Evolutionary conservation across 2,888 invertebrate genomes (phyloP).

Genomic region (Brachynemurus nebulosus): DNA sequence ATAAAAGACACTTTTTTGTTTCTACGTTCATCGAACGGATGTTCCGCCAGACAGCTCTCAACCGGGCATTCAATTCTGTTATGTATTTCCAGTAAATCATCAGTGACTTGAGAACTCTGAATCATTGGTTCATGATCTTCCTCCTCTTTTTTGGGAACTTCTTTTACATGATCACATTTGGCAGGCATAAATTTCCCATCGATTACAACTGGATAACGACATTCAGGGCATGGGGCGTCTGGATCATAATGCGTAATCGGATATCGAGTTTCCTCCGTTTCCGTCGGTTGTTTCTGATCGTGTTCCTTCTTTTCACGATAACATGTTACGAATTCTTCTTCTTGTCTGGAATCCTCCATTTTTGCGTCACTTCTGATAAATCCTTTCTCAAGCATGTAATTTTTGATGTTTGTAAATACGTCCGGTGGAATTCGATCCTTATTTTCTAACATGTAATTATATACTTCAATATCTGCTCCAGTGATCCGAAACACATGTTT

Average conservation of each 20-base stretch:
- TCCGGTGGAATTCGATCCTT: constrained; percentile 54
- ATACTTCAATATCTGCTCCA: constrained; percentile 64
- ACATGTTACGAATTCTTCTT: background rate
- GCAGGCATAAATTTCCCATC: background rate
- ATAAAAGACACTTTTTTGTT: too few relatives aligned
- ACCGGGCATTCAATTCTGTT: too few relatives aligned
- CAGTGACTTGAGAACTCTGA: too few relatives aligned
- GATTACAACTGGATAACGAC: background rate
- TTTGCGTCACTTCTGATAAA: constrained; percentile 44
- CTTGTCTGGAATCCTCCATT: constrained; percentile 21
- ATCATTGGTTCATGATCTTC: too few relatives aligned
- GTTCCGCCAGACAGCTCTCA: too few relatives aligned
- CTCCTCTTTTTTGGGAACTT: too few relatives aligned
- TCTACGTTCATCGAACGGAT: too few relatives aligned
- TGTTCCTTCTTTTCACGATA: too few relatives aligned
- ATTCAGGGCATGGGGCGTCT: background rate
- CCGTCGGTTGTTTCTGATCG: background rate
- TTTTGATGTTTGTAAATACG: constrained; percentile 49
- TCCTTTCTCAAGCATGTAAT: constrained; percentile 52
- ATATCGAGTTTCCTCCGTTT: background rate
- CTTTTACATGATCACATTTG: too few relatives aligned
- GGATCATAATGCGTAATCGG: background rate
- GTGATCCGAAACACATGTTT: constrained; percentile 63
- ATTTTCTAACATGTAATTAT: constrained; percentile 60
- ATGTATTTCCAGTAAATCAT: too few relatives aligned